These are phyloP conservation scores for Brachycybe producta DNA, from an alignment of 2,888 invertebrate species.

Conservation along the genomic window DNA sequence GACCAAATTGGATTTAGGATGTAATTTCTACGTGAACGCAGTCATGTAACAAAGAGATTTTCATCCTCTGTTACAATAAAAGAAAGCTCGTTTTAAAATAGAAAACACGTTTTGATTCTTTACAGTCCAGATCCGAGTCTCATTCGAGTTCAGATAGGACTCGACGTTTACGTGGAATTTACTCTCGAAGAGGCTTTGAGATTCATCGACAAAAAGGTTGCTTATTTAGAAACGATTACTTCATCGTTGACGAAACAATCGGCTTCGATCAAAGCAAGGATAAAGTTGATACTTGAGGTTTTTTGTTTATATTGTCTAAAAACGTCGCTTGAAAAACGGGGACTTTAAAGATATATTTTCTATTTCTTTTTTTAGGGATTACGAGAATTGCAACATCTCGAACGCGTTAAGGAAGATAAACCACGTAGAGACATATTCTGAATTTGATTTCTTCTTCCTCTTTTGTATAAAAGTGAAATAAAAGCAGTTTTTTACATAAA, in stretches of 20 bases:
- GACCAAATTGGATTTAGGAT: constrained; percentile 66
- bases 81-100: neutral
- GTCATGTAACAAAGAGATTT: constrained; percentile 45
- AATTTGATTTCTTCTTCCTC: neutral
- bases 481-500: neutral
- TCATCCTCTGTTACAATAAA: too few relatives aligned
- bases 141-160: constrained; percentile 59
- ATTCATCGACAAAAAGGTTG: constrained; percentile 55
- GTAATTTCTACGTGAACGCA: constrained; percentile 69
- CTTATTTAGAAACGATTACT: constrained; percentile 48
- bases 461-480: too few relatives aligned
- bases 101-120: constrained; percentile 16
- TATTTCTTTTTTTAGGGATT: constrained; percentile 9
- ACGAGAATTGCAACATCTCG: constrained; percentile 4
- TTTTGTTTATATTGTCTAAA: neutral
- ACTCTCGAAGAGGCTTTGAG: constrained; percentile 53
- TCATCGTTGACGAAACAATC: constrained; percentile 51
- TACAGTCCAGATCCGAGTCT: constrained; percentile 44
- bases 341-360: neutral
- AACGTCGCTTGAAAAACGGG: neutral
- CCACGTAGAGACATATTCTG: neutral
- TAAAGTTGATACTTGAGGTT: constrained; percentile 57
- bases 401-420: neutral
- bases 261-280: constrained; percentile 58
- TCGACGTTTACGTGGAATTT: constrained; percentile 61